Evolutionary conservation across 2,113 vertebrate species (phyloP).

Genomic region (Lonchura striata): DNA sequence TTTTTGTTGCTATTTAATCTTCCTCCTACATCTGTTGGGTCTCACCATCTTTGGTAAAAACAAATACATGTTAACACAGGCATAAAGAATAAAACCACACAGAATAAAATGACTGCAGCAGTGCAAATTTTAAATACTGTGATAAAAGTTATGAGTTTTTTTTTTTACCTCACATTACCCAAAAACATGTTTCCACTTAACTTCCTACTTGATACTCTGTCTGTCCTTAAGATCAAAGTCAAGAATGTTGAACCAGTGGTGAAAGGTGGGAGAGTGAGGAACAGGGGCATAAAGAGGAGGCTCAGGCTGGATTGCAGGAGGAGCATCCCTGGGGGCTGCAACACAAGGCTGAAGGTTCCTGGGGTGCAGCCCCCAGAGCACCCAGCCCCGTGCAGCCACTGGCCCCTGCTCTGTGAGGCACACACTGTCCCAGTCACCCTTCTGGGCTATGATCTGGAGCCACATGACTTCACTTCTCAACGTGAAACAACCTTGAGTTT

Average conservation of each 20-base stretch:
- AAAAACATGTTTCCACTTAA: background rate
- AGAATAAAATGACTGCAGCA: background rate
- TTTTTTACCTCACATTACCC: background rate
- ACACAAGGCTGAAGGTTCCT: accelerated
- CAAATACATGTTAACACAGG: background rate
- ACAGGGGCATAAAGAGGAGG: background rate
- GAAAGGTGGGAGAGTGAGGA: accelerated
- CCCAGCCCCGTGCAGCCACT: background rate
- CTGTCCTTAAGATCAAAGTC: background rate
- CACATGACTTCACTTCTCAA: background rate
- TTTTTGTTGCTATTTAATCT: background rate
- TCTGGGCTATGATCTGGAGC: accelerated
- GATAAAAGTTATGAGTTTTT: accelerated
- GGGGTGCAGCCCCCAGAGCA: accelerated
- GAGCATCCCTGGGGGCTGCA: background rate
- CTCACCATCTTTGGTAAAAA: slow-evolving; percentile 1
- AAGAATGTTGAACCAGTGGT: background rate
- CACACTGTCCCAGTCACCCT: background rate
- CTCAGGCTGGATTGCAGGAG: background rate
- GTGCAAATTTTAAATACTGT: background rate
- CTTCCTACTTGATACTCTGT: background rate
- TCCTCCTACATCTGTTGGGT: background rate
- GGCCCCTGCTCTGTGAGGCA: accelerated
- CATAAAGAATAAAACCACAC: background rate
- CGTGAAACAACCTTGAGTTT: background rate